Percentiles rank a stretch among this genome's conserved stretches.
These are phyloP conservation scores for Halichoeres trimaculatus DNA, from an alignment of 2,113 vertebrate genomes.

Conservation along the genomic window DNA sequence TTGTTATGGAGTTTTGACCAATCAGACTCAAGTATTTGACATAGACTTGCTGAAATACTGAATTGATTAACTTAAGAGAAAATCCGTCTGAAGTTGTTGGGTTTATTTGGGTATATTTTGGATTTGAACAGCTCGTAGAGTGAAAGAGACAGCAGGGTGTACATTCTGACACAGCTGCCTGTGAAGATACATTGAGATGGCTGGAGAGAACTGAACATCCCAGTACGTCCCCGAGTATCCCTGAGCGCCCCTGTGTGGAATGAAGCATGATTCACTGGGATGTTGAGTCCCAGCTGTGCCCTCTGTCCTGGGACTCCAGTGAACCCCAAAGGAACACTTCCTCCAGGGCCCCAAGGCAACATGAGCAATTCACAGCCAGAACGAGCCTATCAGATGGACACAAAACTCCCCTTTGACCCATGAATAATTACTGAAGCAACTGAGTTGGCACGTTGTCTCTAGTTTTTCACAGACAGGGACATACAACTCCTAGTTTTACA, in stretches of 20 bases:
- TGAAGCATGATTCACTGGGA: conserved; percentile 70
- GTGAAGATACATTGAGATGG: conserved; percentile 46
- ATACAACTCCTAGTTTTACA: conserved; percentile 51
- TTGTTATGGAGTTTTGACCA: no score
- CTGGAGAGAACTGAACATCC: conserved; percentile 41
- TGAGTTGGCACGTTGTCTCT: conserved; percentile 33
- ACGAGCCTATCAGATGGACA: conserved; percentile 50
- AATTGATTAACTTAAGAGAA: conserved; percentile 38
- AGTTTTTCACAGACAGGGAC: conserved; percentile 47
- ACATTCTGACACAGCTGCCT: conserved; percentile 61
- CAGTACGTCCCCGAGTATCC: conserved; percentile 62
- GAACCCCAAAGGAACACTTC: conserved; percentile 62
- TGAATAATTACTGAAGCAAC: conserved; percentile 70
- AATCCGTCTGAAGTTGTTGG: conserved; percentile 23
- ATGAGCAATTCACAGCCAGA: conserved; percentile 45
- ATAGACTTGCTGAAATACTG: conserved; percentile 1
- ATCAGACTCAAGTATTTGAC: no score
- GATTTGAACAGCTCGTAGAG: conserved; percentile 18
- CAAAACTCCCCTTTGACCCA: conserved; percentile 61
- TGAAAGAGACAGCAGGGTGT: conserved; percentile 43
- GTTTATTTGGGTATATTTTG: conserved; percentile 33
- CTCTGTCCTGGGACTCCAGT: conserved; percentile 65
- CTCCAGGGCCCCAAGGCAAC: conserved; percentile 44
- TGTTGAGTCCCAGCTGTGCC: conserved; percentile 78
- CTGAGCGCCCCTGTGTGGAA: conserved; percentile 71